Percentiles rank a stretch among this genome's conserved stretches.
Conservation (phyloP, 2,113 vertebrate species). For the Garra rufa region DNA sequence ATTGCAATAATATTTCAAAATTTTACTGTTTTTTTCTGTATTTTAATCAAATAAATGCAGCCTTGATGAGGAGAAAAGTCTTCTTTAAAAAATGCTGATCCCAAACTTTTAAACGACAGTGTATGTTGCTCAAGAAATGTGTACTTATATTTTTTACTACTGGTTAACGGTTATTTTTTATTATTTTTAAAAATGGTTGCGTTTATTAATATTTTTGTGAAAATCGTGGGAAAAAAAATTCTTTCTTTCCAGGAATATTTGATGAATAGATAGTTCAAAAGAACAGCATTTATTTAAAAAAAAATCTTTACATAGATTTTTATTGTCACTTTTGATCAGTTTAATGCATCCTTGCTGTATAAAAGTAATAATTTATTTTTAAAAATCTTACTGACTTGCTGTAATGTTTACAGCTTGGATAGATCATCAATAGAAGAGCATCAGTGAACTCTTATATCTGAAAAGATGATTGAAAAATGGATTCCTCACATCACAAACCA, state of each 20-base stretch:
- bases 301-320: not conserved
- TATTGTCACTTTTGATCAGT: not conserved
- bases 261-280: not conserved
- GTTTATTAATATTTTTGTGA: not conserved
- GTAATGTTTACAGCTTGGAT: not conserved
- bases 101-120: too few relatives aligned
- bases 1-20: too few relatives aligned
- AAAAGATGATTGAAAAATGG: not conserved
- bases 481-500: not conserved
- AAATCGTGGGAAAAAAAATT: not conserved
- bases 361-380: not conserved
- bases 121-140: too few relatives aligned
- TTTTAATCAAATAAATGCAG: too few relatives aligned
- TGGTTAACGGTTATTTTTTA: too few relatives aligned
- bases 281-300: not conserved
- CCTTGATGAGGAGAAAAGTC: too few relatives aligned
- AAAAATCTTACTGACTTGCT: not conserved
- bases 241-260: not conserved
- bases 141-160: too few relatives aligned
- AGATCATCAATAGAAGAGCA: not conserved
- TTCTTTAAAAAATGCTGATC: too few relatives aligned
- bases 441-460: not conserved
- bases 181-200: not conserved
- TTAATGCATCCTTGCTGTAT: not conserved
- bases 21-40: too few relatives aligned